phyloP scores from a whole-genome alignment of 2,888 invertebrate species.

The Pardosa pseudoannulata region DNA sequence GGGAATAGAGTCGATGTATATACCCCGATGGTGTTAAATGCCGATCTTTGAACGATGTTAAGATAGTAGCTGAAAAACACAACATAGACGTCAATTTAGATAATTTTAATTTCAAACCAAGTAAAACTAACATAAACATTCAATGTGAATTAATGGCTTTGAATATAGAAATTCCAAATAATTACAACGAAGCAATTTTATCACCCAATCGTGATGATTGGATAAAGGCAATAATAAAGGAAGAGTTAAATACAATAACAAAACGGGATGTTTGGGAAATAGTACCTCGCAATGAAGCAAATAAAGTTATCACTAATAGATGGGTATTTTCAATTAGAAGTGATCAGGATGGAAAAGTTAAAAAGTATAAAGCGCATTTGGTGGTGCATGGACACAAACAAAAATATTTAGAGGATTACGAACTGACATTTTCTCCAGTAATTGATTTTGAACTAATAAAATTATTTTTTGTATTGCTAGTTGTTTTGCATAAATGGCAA shows the following conservation, averaged over 20 bases:
- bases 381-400: too few species aligned
- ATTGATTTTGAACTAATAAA: neutral
- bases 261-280: slow-evolving; percentile 2
- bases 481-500: neutral
- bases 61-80: neutral
- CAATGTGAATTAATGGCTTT: neutral
- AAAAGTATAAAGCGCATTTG: neutral
- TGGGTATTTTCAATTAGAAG: neutral
- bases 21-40: neutral
- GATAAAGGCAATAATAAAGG: neutral
- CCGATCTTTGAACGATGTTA: neutral
- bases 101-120: neutral
- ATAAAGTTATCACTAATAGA: neutral
- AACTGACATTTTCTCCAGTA: neutral
- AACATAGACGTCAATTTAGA: neutral
- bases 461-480: neutral
- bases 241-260: neutral
- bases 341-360: neutral
- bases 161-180: neutral
- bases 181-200: too few species aligned
- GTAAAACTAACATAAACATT: neutral
- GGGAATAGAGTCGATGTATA: neutral
- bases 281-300: neutral
- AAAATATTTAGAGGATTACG: too few species aligned
- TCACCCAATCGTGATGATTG: neutral